Evolutionary conservation across 2,888 invertebrate species (phyloP).

Genomic region (Harpagoxenus sublaevis): DNA sequence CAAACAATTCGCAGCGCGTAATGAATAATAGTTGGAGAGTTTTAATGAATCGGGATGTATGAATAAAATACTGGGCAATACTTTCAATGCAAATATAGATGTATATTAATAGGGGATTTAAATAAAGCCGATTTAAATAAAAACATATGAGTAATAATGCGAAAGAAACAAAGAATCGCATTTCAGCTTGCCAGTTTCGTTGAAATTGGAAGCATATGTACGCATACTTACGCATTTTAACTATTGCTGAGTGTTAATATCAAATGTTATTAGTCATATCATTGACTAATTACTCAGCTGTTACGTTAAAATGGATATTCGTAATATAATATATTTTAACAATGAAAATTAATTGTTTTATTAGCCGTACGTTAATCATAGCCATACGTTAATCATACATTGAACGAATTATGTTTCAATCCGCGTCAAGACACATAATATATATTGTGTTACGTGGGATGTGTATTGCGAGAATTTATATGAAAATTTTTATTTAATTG

Average conservation of each 20-base stretch:
- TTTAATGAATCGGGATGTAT: not conserved
- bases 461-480: not conserved
- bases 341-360: conserved; percentile 14
- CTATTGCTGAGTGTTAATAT: conserved; percentile 3
- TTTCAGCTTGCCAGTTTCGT: not conserved
- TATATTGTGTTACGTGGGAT: not conserved
- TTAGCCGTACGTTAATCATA: not conserved
- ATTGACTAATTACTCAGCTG: conserved; percentile 17
- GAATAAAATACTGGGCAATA: conserved; percentile 21
- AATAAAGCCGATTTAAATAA: conserved; percentile 7
- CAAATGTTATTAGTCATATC: not conserved
- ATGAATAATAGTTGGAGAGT: not conserved
- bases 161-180: conserved; percentile 1
- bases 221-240: not conserved
- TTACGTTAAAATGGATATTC: not conserved
- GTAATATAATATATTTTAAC: conserved; percentile 17
- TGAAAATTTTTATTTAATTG: not conserved
- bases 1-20: not conserved
- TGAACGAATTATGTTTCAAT: not conserved
- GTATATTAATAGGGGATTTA: not conserved
- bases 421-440: not conserved
- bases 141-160: not conserved
- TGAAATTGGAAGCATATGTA: not conserved
- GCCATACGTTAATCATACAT: not conserved
- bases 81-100: not conserved